Evolutionary conservation across 2,113 vertebrate genomes (phyloP).

Genomic region (Colius striatus): DNA sequence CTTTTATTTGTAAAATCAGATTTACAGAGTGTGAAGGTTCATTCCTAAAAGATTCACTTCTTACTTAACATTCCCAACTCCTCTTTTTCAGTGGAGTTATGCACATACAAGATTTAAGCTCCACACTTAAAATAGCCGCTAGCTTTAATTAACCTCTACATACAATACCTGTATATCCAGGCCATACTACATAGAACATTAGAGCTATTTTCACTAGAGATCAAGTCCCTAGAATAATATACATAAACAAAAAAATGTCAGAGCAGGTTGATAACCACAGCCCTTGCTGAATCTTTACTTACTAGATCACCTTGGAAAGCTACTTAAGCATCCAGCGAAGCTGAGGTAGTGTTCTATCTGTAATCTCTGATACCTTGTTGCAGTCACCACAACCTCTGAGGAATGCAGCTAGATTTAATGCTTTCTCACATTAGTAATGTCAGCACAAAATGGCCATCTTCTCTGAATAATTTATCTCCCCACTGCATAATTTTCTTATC

Average conservation of each 20-base stretch:
- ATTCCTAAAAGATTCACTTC: background rate
- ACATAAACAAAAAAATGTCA: background rate
- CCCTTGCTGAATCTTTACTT: slow-evolving; percentile 8
- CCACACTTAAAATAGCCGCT: background rate
- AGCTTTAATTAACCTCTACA: background rate
- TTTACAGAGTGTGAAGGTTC: background rate
- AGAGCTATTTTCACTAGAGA: background rate
- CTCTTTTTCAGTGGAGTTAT: background rate
- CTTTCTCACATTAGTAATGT: slow-evolving; percentile 99
- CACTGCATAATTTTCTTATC: slow-evolving; percentile 91
- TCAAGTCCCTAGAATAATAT: background rate
- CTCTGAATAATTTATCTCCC: slow-evolving; percentile 97
- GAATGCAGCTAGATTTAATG: slow-evolving; percentile 90
- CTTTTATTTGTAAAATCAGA: background rate
- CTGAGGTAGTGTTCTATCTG: slow-evolving; percentile 59
- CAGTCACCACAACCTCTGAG: slow-evolving; percentile 71
- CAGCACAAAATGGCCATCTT: slow-evolving; percentile 98
- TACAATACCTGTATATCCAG: background rate
- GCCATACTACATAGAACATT: background rate
- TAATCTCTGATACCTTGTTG: slow-evolving; percentile 81
- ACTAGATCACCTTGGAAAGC: slow-evolving; percentile 64
- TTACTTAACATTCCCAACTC: background rate
- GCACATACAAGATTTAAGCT: background rate
- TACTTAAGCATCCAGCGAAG: slow-evolving; percentile 15
- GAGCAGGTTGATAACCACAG: background rate